These are phyloP conservation scores for Brotula barbata DNA, from an alignment of 2,797 vertebrate genomes.

Conservation along the genomic window DNA sequence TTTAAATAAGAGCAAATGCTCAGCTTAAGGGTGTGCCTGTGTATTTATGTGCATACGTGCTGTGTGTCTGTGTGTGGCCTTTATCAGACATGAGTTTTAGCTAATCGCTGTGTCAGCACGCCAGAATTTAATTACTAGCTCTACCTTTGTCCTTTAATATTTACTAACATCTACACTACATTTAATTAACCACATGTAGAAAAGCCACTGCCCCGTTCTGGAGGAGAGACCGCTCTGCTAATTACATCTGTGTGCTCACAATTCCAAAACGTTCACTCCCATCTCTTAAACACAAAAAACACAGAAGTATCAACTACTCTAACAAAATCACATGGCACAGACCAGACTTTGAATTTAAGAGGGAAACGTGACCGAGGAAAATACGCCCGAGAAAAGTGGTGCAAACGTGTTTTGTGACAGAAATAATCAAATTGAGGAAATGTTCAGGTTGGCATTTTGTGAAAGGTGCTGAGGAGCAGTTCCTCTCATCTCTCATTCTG, in stretches of 20 bases:
- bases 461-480: slow-evolving; percentile 65
- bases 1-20: slow-evolving; percentile 79
- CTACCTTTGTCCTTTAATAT: slow-evolving; percentile 80
- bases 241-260: slow-evolving; percentile 45
- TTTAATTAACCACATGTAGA: slow-evolving; percentile 73
- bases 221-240: slow-evolving; percentile 53
- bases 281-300: slow-evolving; percentile 15
- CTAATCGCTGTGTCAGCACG: slow-evolving; percentile 78
- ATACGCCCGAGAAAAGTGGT: slow-evolving; percentile 10
- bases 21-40: slow-evolving; percentile 73
- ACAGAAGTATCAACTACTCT: neutral
- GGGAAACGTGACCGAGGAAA: slow-evolving; percentile 6
- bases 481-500: slow-evolving; percentile 64
- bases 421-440: slow-evolving; percentile 59
- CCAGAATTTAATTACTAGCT: slow-evolving; percentile 76
- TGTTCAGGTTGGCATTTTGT: slow-evolving; percentile 68
- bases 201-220: slow-evolving; percentile 45
- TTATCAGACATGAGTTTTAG: slow-evolving; percentile 75
- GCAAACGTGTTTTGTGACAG: slow-evolving; percentile 29
- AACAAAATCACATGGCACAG: slow-evolving; percentile 1
- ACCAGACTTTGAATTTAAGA: slow-evolving; percentile 13
- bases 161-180: slow-evolving; percentile 75
- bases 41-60: slow-evolving; percentile 47
- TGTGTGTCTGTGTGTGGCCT: slow-evolving; percentile 57
- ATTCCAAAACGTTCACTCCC: slow-evolving; percentile 41